Percentiles rank a stretch among this genome's conserved stretches.
These are phyloP conservation scores for Nothobranchius furzeri DNA, from an alignment of 2,113 vertebrate genomes.

Conservation along the genomic window DNA sequence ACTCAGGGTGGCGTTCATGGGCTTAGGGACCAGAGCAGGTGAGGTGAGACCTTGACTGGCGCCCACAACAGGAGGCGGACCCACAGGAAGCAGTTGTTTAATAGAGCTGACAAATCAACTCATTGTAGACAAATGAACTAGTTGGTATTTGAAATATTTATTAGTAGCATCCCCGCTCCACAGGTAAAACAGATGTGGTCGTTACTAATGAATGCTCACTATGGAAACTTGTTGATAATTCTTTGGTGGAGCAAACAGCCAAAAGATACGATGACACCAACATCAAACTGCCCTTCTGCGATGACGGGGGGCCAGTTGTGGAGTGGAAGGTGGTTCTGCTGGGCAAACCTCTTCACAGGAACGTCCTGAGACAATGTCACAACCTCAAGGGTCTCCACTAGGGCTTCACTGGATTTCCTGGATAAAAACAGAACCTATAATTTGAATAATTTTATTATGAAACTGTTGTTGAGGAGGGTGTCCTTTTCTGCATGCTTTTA, in stretches of 20 bases:
- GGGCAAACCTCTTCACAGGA: slow-evolving; percentile 84
- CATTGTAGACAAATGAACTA: too few species aligned
- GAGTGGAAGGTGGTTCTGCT: slow-evolving; percentile 77
- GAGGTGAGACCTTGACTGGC: too few species aligned
- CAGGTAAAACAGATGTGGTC: not conserved
- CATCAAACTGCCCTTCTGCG: slow-evolving; percentile 80
- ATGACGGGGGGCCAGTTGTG: slow-evolving; percentile 86
- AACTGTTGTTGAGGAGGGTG: too few species aligned
- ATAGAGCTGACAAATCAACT: too few species aligned
- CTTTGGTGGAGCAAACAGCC: slow-evolving; percentile 86
- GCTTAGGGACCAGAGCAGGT: too few species aligned
- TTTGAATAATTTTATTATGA: not conserved
- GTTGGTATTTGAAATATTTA: too few species aligned
- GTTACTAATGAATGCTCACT: slow-evolving; percentile 76
- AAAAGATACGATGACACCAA: slow-evolving; percentile 94
- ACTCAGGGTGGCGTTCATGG: too few species aligned
- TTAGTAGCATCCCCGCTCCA: too few species aligned
- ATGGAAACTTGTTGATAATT: slow-evolving; percentile 92
- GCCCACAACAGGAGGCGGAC: too few species aligned
- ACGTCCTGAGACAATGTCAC: slow-evolving; percentile 81
- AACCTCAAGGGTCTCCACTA: slow-evolving; percentile 87
- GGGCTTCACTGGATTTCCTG: slow-evolving; percentile 52
- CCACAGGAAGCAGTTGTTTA: too few species aligned
- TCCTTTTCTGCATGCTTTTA: too few species aligned
- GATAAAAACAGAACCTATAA: slow-evolving; percentile 14